Base-by-base conservation (phyloP, 1,140 invertebrate species). In the Macrocentrus cingulum region DNA sequence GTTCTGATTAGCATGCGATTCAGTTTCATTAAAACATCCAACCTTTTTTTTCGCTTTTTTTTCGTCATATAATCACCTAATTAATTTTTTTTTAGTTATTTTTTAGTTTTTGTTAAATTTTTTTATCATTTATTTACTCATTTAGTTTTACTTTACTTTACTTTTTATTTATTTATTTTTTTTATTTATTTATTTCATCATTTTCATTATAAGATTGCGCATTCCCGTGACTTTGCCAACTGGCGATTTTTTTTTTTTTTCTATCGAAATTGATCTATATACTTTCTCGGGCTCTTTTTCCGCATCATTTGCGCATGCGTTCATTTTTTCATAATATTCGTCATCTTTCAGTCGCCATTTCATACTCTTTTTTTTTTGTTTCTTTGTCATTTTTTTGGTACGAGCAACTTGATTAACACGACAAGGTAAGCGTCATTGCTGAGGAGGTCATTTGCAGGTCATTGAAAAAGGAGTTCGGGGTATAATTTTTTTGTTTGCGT, bases 391-490 rank as follows among this genome's bases (percentile, higher is more conserved):
- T 41, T 76, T 75, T 80, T 80, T 80, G 77, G 77, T 80, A 80
- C 75, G 76, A 80, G 75, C 76, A 79, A 76, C 75, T 76, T 79
- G 73, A 76, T 76, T 76, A 77, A 77, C 75, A 74, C 76, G 77
- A 79, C 75, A 79, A 78, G 73, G 73, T 78, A 80, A 80, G 76
- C 76, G 76, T 80, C 77, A 80, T 80, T 79, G 70, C 71, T 75
- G 73, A 69, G 66, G 63, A 66, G 67, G 65, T 69, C 66, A 66
- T 73, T 69, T 72, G 66, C 61, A 66, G 64, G 66, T 70, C 62
- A 69, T 65, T 37, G 25, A 49, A 46, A 56, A 11, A 45, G 48
- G 54, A 36, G 34, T 45, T 56, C 44, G 46, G 51, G 39, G 29
- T 39, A n/a, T n/a, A n/a, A n/a, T n/a, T 25, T 54, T 36, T 56